Percentiles rank a stretch among this genome's conserved stretches.
These are phyloP conservation scores for Patella caerulea DNA, from an alignment of 2,888 invertebrate genomes.

Conservation along the genomic window DNA sequence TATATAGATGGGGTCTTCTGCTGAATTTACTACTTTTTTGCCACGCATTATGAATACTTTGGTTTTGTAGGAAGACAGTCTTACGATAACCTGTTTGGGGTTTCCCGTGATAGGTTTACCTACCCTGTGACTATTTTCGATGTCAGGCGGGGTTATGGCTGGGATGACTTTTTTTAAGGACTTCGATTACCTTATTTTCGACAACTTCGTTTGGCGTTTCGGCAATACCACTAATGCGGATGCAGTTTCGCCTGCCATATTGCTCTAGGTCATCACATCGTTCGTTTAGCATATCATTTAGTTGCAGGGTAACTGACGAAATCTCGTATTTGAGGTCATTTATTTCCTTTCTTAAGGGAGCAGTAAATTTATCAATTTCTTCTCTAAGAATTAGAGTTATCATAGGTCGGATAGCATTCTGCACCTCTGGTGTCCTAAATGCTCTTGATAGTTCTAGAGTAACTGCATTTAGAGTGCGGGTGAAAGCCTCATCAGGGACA, in stretches of 20 bases:
- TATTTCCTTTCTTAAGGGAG: too few species aligned
- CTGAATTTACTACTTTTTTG: background rate
- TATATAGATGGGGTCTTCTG: background rate
- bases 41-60: conserved; percentile 5
- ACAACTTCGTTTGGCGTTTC: background rate
- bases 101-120: background rate
- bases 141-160: background rate
- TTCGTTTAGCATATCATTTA: too few species aligned
- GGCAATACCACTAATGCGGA: background rate
- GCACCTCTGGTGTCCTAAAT: too few species aligned
- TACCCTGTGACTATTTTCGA: conserved; percentile 10
- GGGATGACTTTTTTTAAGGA: background rate
- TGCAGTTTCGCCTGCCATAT: background rate
- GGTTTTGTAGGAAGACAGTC: background rate
- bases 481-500: too few species aligned
- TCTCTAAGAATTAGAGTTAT: too few species aligned
- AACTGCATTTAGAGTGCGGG: too few species aligned
- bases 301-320: too few species aligned
- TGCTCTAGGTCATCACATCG: conserved; percentile 11
- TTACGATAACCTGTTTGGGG: background rate
- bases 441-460: too few species aligned
- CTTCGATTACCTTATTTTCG: background rate
- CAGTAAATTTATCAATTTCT: too few species aligned
- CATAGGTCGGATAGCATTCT: too few species aligned
- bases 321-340: too few species aligned